A percentile compares a stretch with the other conserved stretches of the same genome.
These are phyloP conservation scores for Brenthis daphne DNA, from an alignment of 2,888 invertebrate species.

Conservation along the genomic window DNA sequence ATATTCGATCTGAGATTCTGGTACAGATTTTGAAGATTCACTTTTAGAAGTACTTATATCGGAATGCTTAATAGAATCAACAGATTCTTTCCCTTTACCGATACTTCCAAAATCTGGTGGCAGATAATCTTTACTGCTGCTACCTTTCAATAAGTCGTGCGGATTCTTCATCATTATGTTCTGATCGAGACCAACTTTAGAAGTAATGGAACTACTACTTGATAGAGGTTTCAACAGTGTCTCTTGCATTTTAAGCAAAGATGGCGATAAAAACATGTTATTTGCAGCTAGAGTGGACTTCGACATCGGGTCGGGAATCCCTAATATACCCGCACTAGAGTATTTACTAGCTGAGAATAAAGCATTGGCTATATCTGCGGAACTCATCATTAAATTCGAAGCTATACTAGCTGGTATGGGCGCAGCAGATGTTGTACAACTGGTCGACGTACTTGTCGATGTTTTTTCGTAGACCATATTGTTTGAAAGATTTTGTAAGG, in stretches of 20 bases:
- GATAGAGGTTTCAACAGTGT: constrained; percentile 83
- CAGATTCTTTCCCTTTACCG: constrained; percentile 75
- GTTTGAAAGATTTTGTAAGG: constrained; percentile 70
- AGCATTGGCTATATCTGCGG: constrained; percentile 85
- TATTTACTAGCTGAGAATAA: constrained; percentile 86
- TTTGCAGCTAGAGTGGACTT: constrained; percentile 89
- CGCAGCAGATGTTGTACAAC: constrained; percentile 74
- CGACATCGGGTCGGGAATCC: constrained; percentile 89
- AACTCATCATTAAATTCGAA: constrained; percentile 84
- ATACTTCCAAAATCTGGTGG: constrained; percentile 81
- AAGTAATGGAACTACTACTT: constrained; percentile 79
- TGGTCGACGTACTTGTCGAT: constrained; percentile 75
- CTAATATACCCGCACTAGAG: constrained; percentile 83
- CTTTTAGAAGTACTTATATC: constrained; percentile 78
- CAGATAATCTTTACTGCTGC: constrained; percentile 74
- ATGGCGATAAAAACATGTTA: constrained; percentile 90
- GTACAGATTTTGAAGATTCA: constrained; percentile 67
- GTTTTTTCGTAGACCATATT: constrained; percentile 73
- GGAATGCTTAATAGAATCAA: constrained; percentile 67
- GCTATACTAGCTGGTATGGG: constrained; percentile 79
- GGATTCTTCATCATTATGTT: constrained; percentile 72
- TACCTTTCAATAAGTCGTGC: constrained; percentile 68
- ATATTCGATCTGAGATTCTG: constrained; percentile 69
- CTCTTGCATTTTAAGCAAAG: constrained; percentile 88
- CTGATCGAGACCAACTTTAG: constrained; percentile 73